phyloP scores from a whole-genome alignment of 2,888 invertebrate species.

The Liposcelis brunnea region DNA sequence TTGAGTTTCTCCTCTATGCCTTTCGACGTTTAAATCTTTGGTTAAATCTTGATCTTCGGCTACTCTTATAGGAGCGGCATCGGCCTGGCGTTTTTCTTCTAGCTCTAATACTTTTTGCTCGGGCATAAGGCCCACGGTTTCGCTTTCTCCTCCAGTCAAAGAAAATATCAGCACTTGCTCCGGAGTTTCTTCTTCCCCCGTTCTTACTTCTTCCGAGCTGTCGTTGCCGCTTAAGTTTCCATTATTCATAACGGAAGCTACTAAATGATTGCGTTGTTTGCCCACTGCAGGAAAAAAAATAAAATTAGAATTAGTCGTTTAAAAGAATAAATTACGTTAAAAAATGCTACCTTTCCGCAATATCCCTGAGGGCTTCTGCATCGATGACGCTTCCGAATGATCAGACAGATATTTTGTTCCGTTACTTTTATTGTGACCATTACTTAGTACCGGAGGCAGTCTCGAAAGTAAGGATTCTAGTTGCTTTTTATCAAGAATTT shows the following conservation, averaged over 20 bases:
- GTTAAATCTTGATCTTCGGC: slow-evolving; percentile 23
- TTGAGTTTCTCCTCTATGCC: slow-evolving; percentile 24
- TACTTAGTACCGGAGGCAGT: slow-evolving; percentile 21
- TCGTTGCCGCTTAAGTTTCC: neutral
- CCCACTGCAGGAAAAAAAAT: slow-evolving; percentile 12
- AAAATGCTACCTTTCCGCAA: neutral
- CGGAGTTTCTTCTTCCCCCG: slow-evolving; percentile 14
- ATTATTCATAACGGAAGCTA: slow-evolving; percentile 1
- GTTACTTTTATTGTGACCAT: slow-evolving; percentile 16
- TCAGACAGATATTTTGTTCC: too few relatives aligned
- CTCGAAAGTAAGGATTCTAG: slow-evolving; percentile 25
- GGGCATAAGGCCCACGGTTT: slow-evolving; percentile 42
- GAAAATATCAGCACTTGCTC: slow-evolving; percentile 48
- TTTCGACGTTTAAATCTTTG: slow-evolving; percentile 18
- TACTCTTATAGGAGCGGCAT: slow-evolving; percentile 11
- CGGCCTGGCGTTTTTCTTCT: slow-evolving; percentile 13
- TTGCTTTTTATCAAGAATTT: slow-evolving; percentile 22
- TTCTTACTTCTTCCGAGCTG: slow-evolving; percentile 13
- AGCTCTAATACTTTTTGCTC: slow-evolving; percentile 34
- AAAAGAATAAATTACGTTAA: neutral
- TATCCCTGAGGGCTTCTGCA: too few relatives aligned
- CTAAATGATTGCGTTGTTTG: neutral
- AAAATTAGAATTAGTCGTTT: neutral
- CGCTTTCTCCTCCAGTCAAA: slow-evolving; percentile 37
- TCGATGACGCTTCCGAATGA: too few relatives aligned